Base-by-base conservation (phyloP, 2,888 invertebrate species). In the Acanthosepion lycidas region DNA sequence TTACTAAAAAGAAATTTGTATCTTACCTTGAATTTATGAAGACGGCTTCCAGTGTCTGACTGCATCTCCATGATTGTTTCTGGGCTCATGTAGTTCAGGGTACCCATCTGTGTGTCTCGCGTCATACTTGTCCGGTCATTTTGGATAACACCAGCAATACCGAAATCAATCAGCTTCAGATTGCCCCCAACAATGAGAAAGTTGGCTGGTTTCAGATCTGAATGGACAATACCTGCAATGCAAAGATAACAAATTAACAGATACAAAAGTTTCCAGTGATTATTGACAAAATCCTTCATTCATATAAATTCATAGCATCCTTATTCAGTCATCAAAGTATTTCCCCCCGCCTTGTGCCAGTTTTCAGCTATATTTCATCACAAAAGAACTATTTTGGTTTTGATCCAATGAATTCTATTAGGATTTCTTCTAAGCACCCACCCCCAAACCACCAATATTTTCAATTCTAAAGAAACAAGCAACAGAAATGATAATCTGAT, bases 121-220 rank as follows among this genome's bases (percentile, higher is more conserved):
- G 98, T 98, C 95, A 99, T 98, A 96, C 98, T 99, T 0, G 99
- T 99, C 97, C 98, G 98, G 97, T 99, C 99, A 95, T 98, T 98
- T 96, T 98, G 98, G 96, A 99, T 98, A 94, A 98, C 98, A 94
- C 99, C 98, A 94, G 99, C 99, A 96, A 99, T 97, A 94, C 99
- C 99, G 98, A 99, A 99, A 98, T 99, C 99, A 96, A 99, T 99
- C 95, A 99, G 98, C 98, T 99, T 99, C 94, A 99, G 97, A 92
- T 98, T 98, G 4, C 98, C 99, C 95, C 98, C 98, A 15, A 99
- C 98, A 97, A 99, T 98, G 92, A 99, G 98, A 97, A 99, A 99
- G 97, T 99, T 99, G 0, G 99, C 99, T 0, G 99, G 99, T 97
- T 99, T 99, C 96, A 99, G 97, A 97, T 99, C 99, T 0, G 99